Base-by-base conservation (phyloP, 2,888 invertebrate genomes). In the Leptinotarsa tumamoca region DNA sequence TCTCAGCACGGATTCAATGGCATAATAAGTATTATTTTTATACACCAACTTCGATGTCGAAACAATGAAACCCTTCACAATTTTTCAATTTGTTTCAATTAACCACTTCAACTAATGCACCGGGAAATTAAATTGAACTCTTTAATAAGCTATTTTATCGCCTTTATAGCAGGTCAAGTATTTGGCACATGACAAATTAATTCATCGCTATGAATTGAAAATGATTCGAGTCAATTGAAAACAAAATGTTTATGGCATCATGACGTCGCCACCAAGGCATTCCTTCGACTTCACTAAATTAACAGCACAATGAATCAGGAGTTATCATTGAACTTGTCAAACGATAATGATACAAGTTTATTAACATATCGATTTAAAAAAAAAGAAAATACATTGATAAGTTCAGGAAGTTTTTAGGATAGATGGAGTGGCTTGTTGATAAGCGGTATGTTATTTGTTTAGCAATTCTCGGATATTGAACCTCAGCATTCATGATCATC, bases 311-410 rank as follows among this genome's bases (percentile, higher is more conserved):
- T 69, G 69, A 56, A 18, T 56, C 10, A 33, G 18, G 56, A 69
- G 51, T 56, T 69, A 69, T 69, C 69, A 69, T 54, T 69, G 69
- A 33, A 69, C 51, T 69, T 69, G 50, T 69, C 56, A 69, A 18
- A 27, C 56, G 10, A 43, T 50, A 49, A 49, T 58, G 70, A 70
- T 58, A 70, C 58, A 54, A 70, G 70, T 70, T 70, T 43, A 70
- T 49, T 70, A 70, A 58, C 70, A 70, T 70, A 49, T 43, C 61
- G 58, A 70, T 61, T 50, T 23, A 1, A 43, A 58, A 61, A 61
- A 70, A 68, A 70, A 58, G 27, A 18, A n/a, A 33, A 63, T n/a
- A n/a, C 0, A 33, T 43, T 43, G 63, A 63, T 63, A 63, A 27
- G 14, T 58, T n/a, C 17, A 18, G 21, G 13, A 18, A 17, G 23